Conservation (phyloP, 2,113 vertebrate genomes). For the Pardalotus punctatus region DNA sequence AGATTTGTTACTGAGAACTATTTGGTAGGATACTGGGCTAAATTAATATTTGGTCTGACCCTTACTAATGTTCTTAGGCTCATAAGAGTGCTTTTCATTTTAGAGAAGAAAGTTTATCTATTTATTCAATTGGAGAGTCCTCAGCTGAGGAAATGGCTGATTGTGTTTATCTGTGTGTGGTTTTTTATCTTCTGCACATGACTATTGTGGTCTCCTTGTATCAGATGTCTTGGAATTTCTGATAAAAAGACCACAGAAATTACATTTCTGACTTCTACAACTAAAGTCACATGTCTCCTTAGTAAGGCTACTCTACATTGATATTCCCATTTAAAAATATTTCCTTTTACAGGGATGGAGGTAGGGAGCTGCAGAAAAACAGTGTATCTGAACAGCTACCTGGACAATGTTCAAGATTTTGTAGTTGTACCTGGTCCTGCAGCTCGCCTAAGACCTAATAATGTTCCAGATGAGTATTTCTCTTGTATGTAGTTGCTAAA, state of each 20-base stretch:
- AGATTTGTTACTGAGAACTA: neutral
- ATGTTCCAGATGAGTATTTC: constrained; percentile 84
- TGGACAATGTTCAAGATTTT: constrained; percentile 74
- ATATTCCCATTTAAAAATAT: neutral
- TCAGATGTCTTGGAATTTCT: neutral
- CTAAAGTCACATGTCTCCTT: neutral
- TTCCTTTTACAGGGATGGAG: constrained; percentile 87
- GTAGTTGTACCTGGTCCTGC: constrained; percentile 85
- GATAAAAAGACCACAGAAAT: neutral
- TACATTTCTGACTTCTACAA: neutral
- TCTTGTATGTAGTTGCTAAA: constrained; percentile 83
- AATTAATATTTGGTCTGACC: neutral
- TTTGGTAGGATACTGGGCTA: neutral
- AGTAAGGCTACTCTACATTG: neutral
- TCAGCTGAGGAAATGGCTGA: neutral
- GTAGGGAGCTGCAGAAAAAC: constrained; percentile 83
- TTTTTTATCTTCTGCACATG: neutral
- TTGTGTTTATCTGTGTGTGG: neutral
- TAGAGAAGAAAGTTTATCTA: neutral
- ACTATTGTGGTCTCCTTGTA: neutral
- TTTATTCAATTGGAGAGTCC: neutral
- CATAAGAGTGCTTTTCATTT: neutral
- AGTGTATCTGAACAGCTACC: constrained; percentile 75
- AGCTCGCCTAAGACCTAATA: constrained; percentile 81
- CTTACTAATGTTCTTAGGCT: neutral